Conservation (phyloP, 2,797 vertebrate genomes). For the Cryptoprocta ferox region DNA sequence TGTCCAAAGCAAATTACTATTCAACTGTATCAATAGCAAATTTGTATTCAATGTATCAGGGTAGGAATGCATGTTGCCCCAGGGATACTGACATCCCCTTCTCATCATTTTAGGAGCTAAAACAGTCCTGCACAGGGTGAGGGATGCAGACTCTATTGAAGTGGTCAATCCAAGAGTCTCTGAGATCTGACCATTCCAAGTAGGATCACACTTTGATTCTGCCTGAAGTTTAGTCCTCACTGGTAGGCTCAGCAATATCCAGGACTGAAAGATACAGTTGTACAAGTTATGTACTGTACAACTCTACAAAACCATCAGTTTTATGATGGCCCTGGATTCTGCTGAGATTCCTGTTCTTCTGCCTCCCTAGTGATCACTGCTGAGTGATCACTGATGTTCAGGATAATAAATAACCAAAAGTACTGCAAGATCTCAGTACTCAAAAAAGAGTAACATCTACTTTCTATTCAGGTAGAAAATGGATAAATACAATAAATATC, state of each 20-base stretch:
- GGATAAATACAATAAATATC: neutral
- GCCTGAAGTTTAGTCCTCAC: neutral
- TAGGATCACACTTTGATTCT: neutral
- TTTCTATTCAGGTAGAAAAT: slow-evolving; percentile 1
- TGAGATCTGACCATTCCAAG: neutral
- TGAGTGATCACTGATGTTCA: neutral
- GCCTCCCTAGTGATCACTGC: neutral
- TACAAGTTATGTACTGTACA: neutral
- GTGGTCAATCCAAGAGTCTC: neutral
- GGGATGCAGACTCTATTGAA: neutral
- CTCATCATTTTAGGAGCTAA: neutral
- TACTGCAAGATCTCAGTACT: neutral
- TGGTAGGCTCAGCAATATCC: neutral
- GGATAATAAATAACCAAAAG: neutral
- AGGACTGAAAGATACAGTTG: neutral
- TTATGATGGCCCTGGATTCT: neutral
- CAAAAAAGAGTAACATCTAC: neutral
- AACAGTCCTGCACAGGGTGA: neutral
- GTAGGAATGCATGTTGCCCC: neutral
- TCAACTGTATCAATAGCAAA: slow-evolving; percentile 40
- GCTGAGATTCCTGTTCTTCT: neutral
- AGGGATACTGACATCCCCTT: neutral
- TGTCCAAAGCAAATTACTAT: neutral
- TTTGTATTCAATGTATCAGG: neutral
- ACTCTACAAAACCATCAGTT: neutral